Evolutionary conservation across 2,888 invertebrate genomes (phyloP).

Genomic region (Furcula furcula): DNA sequence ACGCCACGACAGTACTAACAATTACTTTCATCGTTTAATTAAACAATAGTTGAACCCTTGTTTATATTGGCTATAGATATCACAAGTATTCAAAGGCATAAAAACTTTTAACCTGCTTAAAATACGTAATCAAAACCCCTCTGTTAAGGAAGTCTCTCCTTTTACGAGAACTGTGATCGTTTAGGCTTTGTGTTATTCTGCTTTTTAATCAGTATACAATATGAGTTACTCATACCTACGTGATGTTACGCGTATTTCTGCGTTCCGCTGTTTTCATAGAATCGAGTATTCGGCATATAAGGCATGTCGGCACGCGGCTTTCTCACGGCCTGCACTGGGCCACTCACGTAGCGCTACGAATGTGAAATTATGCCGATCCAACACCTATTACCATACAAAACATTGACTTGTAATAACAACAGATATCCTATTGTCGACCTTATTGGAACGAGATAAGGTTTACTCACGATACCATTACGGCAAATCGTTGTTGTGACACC

Average conservation of each 20-base stretch:
- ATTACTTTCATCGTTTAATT: constrained; percentile 30
- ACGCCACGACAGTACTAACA: constrained; percentile 39
- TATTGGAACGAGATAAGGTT: constrained; percentile 9
- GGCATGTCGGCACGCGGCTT: constrained; percentile 53
- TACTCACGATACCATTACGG: neutral
- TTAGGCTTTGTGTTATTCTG: too few species aligned
- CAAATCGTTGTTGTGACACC: constrained; percentile 34
- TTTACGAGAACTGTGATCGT: too few species aligned
- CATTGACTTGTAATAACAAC: constrained; percentile 18
- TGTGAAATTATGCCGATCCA: constrained; percentile 62
- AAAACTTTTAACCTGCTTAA: too few species aligned
- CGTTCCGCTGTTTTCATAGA: constrained; percentile 23
- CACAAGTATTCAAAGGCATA: too few species aligned
- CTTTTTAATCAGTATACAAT: too few species aligned
- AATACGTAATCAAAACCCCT: too few species aligned
- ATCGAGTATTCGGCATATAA: constrained; percentile 34
- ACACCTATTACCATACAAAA: constrained; percentile 27
- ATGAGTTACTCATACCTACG: neutral
- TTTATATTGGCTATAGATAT: too few species aligned
- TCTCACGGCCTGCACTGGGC: constrained; percentile 62
- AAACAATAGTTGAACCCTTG: constrained; percentile 37
- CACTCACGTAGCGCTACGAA: constrained; percentile 54
- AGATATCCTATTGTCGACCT: constrained; percentile 18
- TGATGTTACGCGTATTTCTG: constrained; percentile 9
- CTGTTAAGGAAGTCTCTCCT: too few species aligned